Conservation (phyloP, 2,888 invertebrate genomes). For the Willowsia nigromaculata region DNA sequence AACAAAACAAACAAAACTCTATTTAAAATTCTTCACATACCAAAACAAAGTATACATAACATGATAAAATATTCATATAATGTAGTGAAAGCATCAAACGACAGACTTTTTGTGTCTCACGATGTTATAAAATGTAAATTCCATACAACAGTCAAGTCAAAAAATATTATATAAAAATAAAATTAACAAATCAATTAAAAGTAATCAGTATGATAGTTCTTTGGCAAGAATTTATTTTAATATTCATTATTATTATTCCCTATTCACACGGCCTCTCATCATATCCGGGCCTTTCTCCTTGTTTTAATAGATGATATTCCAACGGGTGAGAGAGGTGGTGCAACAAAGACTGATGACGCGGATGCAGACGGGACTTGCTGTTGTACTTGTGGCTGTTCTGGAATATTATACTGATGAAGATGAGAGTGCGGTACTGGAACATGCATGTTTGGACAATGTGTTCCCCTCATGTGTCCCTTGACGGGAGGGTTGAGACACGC, state of each 20-base stretch:
- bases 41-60: neutral
- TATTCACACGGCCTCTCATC: conserved; percentile 5
- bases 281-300: conserved; percentile 59
- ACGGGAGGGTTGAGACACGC: conserved; percentile 67
- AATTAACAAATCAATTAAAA: neutral
- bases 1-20: neutral
- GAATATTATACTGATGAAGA: neutral
- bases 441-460: conserved; percentile 42
- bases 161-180: neutral
- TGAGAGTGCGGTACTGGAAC: conserved; percentile 13
- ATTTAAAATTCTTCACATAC: neutral
- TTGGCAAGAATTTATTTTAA: neutral
- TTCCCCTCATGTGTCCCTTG: conserved; percentile 52
- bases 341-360: conserved; percentile 1
- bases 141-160: conserved; percentile 5
- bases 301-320: conserved; percentile 41
- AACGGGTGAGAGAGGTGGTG: conserved; percentile 16
- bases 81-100: neutral
- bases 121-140: neutral
- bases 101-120: conserved; percentile 4
- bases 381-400: neutral
- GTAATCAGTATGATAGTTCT: neutral
- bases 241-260: neutral
- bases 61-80: neutral
- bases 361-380: conserved; percentile 31